Conservation (phyloP, 2,113 vertebrate species). For the Lucifuga dentata region DNA sequence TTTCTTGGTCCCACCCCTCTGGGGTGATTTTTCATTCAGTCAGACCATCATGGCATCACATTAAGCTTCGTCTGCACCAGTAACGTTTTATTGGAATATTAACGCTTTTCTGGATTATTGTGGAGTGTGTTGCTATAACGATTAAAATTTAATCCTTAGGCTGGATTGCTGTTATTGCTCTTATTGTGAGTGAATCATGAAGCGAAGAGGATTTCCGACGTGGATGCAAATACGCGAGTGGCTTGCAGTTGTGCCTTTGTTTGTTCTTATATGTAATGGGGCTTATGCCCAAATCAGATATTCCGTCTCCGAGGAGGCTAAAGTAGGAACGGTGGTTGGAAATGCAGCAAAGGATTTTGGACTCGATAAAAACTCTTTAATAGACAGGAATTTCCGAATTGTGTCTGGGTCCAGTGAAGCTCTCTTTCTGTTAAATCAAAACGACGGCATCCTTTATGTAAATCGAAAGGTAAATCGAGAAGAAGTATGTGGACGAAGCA, state of each 20-base stretch:
- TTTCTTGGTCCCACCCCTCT: too few relatives aligned
- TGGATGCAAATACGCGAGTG: conserved; percentile 27
- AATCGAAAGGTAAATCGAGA: conserved; percentile 67
- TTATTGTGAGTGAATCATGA: conserved; percentile 40
- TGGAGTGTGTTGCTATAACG: too few relatives aligned
- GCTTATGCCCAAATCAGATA: conserved; percentile 72
- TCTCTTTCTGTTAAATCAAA: conserved; percentile 68
- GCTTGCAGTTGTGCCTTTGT: conserved; percentile 17
- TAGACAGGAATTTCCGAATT: conserved; percentile 65
- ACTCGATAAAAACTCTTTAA: conserved; percentile 59
- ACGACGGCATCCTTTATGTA: conserved; percentile 67
- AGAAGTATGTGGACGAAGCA: conserved; percentile 59
- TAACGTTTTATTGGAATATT: too few relatives aligned
- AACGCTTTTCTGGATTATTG: too few relatives aligned
- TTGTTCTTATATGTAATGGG: conserved; percentile 37
- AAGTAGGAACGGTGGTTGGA: conserved; percentile 67
- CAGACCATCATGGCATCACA: too few relatives aligned
- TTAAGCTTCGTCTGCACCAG: too few relatives aligned
- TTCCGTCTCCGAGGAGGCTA: conserved; percentile 68
- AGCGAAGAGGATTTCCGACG: conserved; percentile 58
- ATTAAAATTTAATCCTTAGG: too few relatives aligned
- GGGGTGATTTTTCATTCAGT: too few relatives aligned
- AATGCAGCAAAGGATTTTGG: conserved; percentile 77
- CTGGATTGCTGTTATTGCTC: too few relatives aligned
- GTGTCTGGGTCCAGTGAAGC: conserved; percentile 57